Evolutionary conservation across 2,888 invertebrate species (phyloP).

Genomic region (Pollenia labialis): DNA sequence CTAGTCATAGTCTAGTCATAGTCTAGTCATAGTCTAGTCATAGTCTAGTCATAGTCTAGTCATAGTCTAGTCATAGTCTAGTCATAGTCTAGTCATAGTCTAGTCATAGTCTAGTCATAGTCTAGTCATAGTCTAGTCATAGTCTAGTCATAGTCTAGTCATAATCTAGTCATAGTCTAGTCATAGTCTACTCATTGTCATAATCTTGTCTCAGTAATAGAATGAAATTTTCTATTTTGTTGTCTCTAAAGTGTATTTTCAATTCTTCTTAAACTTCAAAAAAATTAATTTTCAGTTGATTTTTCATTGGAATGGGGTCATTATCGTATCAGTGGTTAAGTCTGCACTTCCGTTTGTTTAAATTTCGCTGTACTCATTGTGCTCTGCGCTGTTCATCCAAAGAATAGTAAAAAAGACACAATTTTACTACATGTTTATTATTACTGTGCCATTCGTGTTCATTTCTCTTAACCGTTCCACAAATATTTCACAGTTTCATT

Average conservation of each 20-base stretch:
- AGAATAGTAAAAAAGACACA: constrained; percentile 23
- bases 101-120: no score
- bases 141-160: no score
- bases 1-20: no score
- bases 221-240: no score
- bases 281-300: not conserved
- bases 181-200: no score
- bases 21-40: no score
- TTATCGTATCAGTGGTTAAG: constrained; percentile 39
- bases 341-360: constrained; percentile 19
- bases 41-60: no score
- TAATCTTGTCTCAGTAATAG: no score
- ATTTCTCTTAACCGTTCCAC: constrained; percentile 10
- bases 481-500: constrained; percentile 47
- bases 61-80: no score
- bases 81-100: no score
- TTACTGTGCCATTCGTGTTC: constrained; percentile 15
- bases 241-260: not conserved
- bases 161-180: no score
- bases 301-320: constrained; percentile 66
- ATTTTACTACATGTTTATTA: constrained; percentile 53
- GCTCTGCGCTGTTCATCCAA: constrained; percentile 34
- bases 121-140: no score
- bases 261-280: not conserved
- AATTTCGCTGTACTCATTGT: constrained; percentile 38